These are phyloP conservation scores for Acleris cristana DNA, from an alignment of 2,888 invertebrate genomes.

Conservation along the genomic window DNA sequence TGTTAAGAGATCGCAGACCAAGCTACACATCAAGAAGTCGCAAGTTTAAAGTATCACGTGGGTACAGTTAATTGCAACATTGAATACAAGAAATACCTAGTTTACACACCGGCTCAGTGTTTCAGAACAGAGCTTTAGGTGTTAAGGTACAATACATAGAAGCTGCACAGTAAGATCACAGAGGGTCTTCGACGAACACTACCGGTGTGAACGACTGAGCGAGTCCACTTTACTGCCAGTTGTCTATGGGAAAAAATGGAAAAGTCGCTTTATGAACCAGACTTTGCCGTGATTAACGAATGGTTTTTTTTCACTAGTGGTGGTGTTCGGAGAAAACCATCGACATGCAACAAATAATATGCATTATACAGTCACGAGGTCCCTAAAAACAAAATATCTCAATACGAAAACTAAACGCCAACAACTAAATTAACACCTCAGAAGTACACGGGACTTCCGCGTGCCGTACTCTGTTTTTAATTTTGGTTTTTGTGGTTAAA, in stretches of 20 bases:
- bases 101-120: not conserved
- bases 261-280: no score
- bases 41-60: slow-evolving; percentile 8
- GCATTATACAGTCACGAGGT: slow-evolving; percentile 1
- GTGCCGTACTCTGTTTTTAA: slow-evolving; percentile 18
- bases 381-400: slow-evolving; percentile 1
- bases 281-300: no score
- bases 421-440: slow-evolving; percentile 12
- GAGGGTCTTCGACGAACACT: slow-evolving; percentile 17
- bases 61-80: slow-evolving; percentile 3
- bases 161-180: slow-evolving; percentile 16
- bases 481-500: not conserved
- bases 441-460: slow-evolving; percentile 21
- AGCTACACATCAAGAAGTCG: slow-evolving; percentile 14
- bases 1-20: slow-evolving; percentile 15
- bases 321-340: slow-evolving; percentile 20
- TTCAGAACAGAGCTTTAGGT: not conserved
- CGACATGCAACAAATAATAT: slow-evolving; percentile 17
- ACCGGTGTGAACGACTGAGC: not conserved
- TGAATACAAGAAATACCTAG: not conserved
- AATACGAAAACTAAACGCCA: not conserved
- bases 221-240: no score
- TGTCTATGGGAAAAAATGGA: no score
- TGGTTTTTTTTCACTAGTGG: not conserved
- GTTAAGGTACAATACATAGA: not conserved